These are phyloP conservation scores for Pseudobourletiella spinata DNA, from an alignment of 1,140 invertebrate genomes.

Conservation along the genomic window DNA sequence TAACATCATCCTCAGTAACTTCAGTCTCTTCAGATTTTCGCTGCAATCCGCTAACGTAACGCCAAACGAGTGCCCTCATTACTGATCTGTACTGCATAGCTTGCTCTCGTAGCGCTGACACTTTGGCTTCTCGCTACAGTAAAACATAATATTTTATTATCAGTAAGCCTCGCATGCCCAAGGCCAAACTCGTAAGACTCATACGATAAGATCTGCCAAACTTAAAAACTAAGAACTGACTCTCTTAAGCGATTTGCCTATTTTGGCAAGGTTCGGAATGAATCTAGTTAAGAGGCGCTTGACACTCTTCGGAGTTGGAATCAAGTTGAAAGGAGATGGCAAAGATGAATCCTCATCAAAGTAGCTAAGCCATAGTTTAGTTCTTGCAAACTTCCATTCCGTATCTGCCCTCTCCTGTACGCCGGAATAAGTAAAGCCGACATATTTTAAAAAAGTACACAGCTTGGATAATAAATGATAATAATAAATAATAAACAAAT, in stretches of 20 bases:
- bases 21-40: conserved; percentile 60
- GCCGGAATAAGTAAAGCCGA: conserved; percentile 2
- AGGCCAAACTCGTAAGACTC: too few relatives aligned
- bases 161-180: too few relatives aligned
- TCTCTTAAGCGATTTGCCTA: background rate
- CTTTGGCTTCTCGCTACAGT: conserved; percentile 43
- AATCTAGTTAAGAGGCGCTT: conserved; percentile 50
- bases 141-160: too few relatives aligned
- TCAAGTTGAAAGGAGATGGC: conserved; percentile 75
- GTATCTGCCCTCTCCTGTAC: conserved; percentile 67
- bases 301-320: conserved; percentile 60
- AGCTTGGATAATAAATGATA: background rate
- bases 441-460: conserved; percentile 2
- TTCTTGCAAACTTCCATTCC: conserved; percentile 86
- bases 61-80: conserved; percentile 72
- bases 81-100: conserved; percentile 61
- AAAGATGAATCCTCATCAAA: conserved; percentile 78
- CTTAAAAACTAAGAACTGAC: too few relatives aligned
- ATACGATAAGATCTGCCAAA: too few relatives aligned
- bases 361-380: conserved; percentile 80
- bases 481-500: too few relatives aligned
- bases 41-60: conserved; percentile 70
- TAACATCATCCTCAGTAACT: conserved; percentile 84
- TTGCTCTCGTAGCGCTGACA: conserved; percentile 42
- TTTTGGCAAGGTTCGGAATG: conserved; percentile 5